Evolutionary conservation across 1,140 invertebrate genomes (phyloP).

Genomic region (Hyles vespertilio): DNA sequence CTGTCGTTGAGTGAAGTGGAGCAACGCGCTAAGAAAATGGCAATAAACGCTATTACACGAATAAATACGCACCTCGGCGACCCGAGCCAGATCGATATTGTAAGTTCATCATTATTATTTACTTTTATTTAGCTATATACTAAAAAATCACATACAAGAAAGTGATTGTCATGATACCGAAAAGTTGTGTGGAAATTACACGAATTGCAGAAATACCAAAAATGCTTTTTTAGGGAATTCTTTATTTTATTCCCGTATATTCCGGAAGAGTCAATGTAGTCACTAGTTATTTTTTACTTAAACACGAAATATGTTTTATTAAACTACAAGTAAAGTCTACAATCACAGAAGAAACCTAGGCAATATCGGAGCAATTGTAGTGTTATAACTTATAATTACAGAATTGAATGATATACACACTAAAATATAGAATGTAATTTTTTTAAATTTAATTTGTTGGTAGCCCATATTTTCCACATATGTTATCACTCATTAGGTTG

Average conservation of each 20-base stretch:
- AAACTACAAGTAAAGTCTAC: no score
- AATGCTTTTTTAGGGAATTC: no score
- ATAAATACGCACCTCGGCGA: constrained; percentile 30
- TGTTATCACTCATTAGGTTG: no score
- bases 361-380: no score
- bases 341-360: no score
- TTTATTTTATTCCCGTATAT: no score
- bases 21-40: constrained; percentile 46
- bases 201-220: no score
- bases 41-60: constrained; percentile 45
- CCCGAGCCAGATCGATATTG: constrained; percentile 28
- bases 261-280: no score
- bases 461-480: no score
- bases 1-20: constrained; percentile 62
- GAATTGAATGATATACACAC: not conserved
- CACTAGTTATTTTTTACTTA: no score
- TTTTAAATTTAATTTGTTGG: not conserved
- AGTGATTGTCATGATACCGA: not conserved
- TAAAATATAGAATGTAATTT: not conserved
- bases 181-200: no score
- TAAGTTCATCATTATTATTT: constrained; percentile 28
- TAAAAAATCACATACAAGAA: not conserved
- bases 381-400: not conserved
- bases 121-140: constrained; percentile 1
- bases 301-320: no score